Conservation (phyloP, 2,888 invertebrate species). For the Meandrusa payeni region DNA sequence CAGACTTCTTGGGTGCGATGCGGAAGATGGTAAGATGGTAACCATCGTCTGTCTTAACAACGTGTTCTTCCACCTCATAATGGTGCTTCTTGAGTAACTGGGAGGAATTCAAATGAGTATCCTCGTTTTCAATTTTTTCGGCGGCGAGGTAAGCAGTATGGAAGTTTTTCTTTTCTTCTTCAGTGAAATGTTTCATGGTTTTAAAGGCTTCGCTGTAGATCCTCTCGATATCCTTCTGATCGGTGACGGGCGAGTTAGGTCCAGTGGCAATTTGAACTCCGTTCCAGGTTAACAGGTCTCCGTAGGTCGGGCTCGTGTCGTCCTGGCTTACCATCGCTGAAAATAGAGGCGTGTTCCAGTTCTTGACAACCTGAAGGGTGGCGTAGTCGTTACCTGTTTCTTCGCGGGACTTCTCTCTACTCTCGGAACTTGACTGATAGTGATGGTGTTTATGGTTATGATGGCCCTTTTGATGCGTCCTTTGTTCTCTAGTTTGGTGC, state of each 20-base stretch:
- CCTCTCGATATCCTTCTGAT: constrained; percentile 47
- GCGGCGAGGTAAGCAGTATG: constrained; percentile 44
- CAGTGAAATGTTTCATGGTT: constrained; percentile 49
- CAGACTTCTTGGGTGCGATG: constrained; percentile 49
- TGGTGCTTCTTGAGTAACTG: constrained; percentile 56
- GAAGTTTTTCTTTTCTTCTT: constrained; percentile 49
- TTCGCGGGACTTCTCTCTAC: constrained; percentile 30
- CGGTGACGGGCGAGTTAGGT: constrained; percentile 36
- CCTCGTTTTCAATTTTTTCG: constrained; percentile 38
- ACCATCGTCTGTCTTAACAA: constrained; percentile 63
- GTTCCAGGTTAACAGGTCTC: constrained; percentile 47
- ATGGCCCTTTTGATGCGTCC: constrained; percentile 29
- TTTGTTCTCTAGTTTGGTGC: constrained; percentile 3
- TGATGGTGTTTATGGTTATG: constrained; percentile 31
- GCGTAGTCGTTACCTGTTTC: constrained; percentile 30
- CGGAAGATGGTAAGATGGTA: constrained; percentile 66
- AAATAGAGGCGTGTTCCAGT: constrained; percentile 39
- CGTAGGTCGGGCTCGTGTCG: constrained; percentile 34
- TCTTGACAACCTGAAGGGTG: constrained; percentile 28
- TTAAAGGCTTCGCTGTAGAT: constrained; percentile 57
- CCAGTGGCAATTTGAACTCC: constrained; percentile 43
- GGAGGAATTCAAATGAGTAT: constrained; percentile 47
- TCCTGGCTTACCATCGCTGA: constrained; percentile 34
- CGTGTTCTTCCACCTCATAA: constrained; percentile 60
- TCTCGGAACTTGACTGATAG: constrained; percentile 30